Evolutionary conservation across 2,113 vertebrate genomes (phyloP), one percentile per base, ranked within the genome.

Genomic region (Callionymus lyra): DNA sequence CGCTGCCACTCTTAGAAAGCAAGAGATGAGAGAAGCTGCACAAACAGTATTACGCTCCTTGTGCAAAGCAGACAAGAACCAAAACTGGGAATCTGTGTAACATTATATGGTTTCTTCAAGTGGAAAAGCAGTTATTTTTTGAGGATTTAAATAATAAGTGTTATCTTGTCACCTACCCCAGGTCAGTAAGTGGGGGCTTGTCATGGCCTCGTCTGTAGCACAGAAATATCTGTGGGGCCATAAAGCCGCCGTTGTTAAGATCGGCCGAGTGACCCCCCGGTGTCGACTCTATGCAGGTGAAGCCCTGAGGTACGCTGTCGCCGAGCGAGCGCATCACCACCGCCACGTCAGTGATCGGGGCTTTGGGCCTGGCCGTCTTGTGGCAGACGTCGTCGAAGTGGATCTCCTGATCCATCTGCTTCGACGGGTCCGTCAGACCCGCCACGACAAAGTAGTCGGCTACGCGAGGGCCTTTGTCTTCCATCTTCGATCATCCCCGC

Each of bases 401-500:
- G 77, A 94, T 87, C 80, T 97, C 91, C 72, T 97, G 92, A 68
- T 98, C 95, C 50, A 96, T 83, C 2, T 93, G 94, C 61, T 88
- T 95, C 45, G 92, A 95, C 31, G 84, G 76, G 53, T 94, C 90
- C 1, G 95, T 98, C 54, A 99, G 82, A 53, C 95, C 95, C 1
- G 93, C 93, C 56, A 99, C 92, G 65, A 99, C 95, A 47, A 99
- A 98, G 84, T 99, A 99, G 85, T 99, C 94, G 31, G 94, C 95
- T 72, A 99, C 94, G 72, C 92, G 95, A 65, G 89, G 90, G 53
- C 92, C 90, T 83, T 93, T 94, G 84, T 99, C 93, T 84, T 97
- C 95, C 89, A 92, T 89, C 89, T 93, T 97, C 72, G 89, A 87
- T 88, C 89, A 93, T 93, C 77, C 84, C 88, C 86, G 4, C 69